These are phyloP conservation scores for Oostethus manadensis DNA, from an alignment of 2,113 vertebrate genomes.

Conservation along the genomic window DNA sequence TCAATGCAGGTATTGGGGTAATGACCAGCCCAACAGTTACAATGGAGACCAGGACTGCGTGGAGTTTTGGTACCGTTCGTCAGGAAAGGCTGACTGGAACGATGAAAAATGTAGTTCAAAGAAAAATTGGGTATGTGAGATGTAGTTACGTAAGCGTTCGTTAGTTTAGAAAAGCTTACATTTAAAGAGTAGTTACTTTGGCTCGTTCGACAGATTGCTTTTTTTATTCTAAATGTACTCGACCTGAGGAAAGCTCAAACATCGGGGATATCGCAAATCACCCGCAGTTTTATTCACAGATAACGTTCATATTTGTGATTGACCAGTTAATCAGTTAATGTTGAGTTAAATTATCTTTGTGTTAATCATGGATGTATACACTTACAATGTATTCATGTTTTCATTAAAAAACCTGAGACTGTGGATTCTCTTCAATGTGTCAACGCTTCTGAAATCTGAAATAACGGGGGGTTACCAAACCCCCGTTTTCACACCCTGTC, in stretches of 20 bases:
- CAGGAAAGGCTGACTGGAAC: slow-evolving; percentile 38
- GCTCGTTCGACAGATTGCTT: no score
- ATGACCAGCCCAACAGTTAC: slow-evolving; percentile 55
- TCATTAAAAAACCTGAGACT: neutral
- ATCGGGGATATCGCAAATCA: neutral
- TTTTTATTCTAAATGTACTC: no score
- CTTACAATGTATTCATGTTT: neutral
- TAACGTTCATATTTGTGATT: neutral
- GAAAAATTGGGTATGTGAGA: slow-evolving; percentile 52
- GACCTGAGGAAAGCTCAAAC: no score
- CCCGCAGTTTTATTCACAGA: neutral
- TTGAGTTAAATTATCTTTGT: neutral
- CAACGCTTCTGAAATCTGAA: neutral
- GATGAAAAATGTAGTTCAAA: slow-evolving; percentile 45
- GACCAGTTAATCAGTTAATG: neutral
- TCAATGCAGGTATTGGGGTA: slow-evolving; percentile 51
- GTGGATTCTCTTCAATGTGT: neutral
- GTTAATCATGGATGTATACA: neutral
- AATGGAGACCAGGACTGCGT: slow-evolving; percentile 60
- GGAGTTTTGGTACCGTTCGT: slow-evolving; percentile 40
- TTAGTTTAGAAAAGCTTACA: no score
- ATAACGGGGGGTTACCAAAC: no score
- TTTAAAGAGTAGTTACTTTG: no score
- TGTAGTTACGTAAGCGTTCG: neutral
- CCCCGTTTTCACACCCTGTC: no score